Base-by-base conservation (phyloP, 1,140 invertebrate species). In the Cydia strobilella region DNA sequence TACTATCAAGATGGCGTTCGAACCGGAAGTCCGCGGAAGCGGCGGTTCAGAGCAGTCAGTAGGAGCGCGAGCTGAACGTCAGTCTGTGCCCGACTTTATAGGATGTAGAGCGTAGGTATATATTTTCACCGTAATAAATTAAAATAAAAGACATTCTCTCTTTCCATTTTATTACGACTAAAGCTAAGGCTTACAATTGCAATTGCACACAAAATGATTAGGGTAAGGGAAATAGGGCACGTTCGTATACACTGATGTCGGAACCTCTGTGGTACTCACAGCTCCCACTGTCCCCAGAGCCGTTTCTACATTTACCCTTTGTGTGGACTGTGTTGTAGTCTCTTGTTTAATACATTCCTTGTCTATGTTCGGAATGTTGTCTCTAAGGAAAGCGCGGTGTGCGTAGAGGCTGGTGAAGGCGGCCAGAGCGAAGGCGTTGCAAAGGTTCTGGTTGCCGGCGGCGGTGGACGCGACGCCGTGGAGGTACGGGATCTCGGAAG, bases 351-450 rank as follows among this genome's bases (percentile, higher is more conserved):
- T n/a, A 51, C 65, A 69, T 20, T 69, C 65, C 9, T 69, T 39
- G 5, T 69, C 65, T 39, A 69, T 18, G 7, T 39, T 6, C 9
- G 35, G 65, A 2, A 69, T 39, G 31, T 69, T 31, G 13, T 69
- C 31, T 39, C 15, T 31, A 0, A 69, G n/a, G 27, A 74, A 74
- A 0, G 15, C 13, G 12, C 25, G 18, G 54, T 74, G 73, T 12
- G 23, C 10, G 15, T 51, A 35, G 3, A 74, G 12, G 18, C 51
- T 18, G 0, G 73, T 74, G 54, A 74, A 62, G 27, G 45, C 51
- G 6, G 45, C 48, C 4, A 63, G 3, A n/a, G 73, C 54, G 73
- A 59, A 74, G 12, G 73, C 73, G 25, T 74, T 74, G 31, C 73
- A 74, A 15, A 25, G 18, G 73, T 74, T 63, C 1, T 74, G 15